Percentiles rank a stretch among this genome's conserved stretches.
phyloP scores from a whole-genome alignment of 2,113 vertebrate species.

The Montifringilla adamsi region DNA sequence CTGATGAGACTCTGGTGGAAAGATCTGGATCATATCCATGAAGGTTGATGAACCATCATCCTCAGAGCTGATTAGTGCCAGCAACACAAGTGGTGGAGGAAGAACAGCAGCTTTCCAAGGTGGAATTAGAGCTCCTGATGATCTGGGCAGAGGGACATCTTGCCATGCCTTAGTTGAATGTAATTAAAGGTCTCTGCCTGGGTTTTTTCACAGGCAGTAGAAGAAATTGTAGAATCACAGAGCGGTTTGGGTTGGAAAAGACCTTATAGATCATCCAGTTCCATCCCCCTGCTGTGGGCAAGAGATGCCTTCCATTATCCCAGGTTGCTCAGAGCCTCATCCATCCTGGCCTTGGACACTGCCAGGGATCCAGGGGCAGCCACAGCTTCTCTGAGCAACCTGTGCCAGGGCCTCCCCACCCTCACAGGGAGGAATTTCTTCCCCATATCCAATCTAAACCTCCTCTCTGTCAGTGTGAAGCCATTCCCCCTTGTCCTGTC shows the following conservation, averaged over 20 bases:
- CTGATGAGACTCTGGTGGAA: not conserved
- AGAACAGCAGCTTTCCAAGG: not conserved
- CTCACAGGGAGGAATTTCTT: not conserved
- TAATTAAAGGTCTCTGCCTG: not conserved
- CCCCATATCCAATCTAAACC: not conserved
- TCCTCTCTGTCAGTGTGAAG: not conserved
- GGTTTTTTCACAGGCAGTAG: not conserved
- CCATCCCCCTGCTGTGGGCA: not conserved
- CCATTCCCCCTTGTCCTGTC: not conserved
- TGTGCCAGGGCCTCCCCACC: not conserved
- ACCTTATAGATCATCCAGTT: not conserved
- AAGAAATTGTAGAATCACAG: not conserved
- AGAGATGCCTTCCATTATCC: not conserved
- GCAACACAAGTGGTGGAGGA: not conserved
- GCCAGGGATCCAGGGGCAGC: not conserved
- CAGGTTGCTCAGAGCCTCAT: not conserved
- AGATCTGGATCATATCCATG: not conserved
- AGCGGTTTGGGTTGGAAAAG: not conserved
- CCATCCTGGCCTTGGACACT: not conserved
- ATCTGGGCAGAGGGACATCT: not conserved
- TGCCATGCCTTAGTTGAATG: not conserved
- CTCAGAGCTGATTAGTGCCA: not conserved
- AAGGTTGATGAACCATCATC: not conserved
- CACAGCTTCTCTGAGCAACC: not conserved
- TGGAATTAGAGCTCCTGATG: not conserved